Percentiles rank a stretch among this genome's conserved stretches.
Conservation (phyloP, 2,888 invertebrate species). For the Norana najaformis region DNA sequence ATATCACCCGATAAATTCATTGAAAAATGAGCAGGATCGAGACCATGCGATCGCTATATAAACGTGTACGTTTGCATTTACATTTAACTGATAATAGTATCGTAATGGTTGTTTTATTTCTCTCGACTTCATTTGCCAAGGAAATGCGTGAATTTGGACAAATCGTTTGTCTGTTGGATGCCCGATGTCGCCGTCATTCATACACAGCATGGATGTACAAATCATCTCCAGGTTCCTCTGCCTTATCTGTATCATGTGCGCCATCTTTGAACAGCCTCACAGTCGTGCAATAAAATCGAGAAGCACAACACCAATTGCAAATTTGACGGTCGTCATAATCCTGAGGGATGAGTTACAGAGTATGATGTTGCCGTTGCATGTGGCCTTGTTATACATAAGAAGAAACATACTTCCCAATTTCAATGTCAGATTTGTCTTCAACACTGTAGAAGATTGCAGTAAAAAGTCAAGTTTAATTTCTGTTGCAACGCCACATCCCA, state of each 20-base stretch:
- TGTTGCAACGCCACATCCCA: too few species aligned
- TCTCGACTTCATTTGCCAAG: background rate
- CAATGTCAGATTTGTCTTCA: background rate
- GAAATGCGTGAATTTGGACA: background rate
- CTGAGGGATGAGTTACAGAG: background rate
- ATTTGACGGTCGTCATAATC: background rate
- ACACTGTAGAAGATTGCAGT: background rate
- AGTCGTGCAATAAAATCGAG: background rate
- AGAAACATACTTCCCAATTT: background rate
- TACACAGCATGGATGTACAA: background rate
- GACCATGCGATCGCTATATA: too few species aligned
- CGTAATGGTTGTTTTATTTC: slow-evolving; percentile 1
- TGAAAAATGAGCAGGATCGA: too few species aligned
- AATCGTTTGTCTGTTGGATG: too few species aligned
- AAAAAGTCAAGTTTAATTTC: too few species aligned
- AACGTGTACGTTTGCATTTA: too few species aligned
- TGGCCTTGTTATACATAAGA: background rate
- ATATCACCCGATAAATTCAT: too few species aligned
- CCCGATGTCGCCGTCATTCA: background rate
- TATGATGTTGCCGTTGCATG: background rate
- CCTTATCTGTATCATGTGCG: background rate
- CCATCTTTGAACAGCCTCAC: background rate
- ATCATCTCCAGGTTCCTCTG: background rate
- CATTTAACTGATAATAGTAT: too few species aligned
- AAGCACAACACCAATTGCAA: background rate